Evolutionary conservation across 2,113 vertebrate genomes (phyloP), one percentile per base, ranked within the genome.

Genomic region (Chitala chitala): DNA sequence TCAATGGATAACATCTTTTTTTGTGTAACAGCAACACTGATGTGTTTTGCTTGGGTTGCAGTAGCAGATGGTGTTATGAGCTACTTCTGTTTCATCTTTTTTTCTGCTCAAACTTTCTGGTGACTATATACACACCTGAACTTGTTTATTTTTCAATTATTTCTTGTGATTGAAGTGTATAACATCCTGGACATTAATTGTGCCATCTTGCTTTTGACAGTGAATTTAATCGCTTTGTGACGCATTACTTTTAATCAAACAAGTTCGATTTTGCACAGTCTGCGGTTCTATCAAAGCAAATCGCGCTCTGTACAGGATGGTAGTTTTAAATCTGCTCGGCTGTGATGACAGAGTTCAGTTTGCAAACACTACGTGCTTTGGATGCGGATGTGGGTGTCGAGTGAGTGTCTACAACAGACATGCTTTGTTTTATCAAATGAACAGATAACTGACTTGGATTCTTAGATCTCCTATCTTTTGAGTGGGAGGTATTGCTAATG

Each of bases 51-150:
- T 75, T 69, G 17, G 38, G 17, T 38, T 63, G 24, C 26, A 22
- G 54, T 71, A 63, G 68, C 58, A 63, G 56, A 63, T 76, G 55
- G 68, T 71, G 58, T 64, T 56, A 20, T 38, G 65, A 56, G 38
- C 17, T n/a, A 29, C 44, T 69, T 75, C 51, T 24, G 12, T 36
- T 59, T 69, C 65, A 26, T 68, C 59, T 56, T 42, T 13, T 24
- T 46, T 72, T 72, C 54, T 58, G 53, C 53, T 75, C 15, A 48
- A 68, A 29, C 64, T 48, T 63, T 5, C 53, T 55, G 53, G 7
- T 51, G 48, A 51, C 48, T 15, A 51, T 51, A 51, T 55, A 22
- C 7, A n/a, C 3, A 3, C 4, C 44, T n/a, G n/a, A n/a, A 12
- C 12, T 46, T 46, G 5, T 46, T 46, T 46, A 12, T 46, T 46